These are phyloP conservation scores for Pithecia hirsuta DNA, from an alignment of 2,797 vertebrate genomes.

Conservation along the genomic window DNA sequence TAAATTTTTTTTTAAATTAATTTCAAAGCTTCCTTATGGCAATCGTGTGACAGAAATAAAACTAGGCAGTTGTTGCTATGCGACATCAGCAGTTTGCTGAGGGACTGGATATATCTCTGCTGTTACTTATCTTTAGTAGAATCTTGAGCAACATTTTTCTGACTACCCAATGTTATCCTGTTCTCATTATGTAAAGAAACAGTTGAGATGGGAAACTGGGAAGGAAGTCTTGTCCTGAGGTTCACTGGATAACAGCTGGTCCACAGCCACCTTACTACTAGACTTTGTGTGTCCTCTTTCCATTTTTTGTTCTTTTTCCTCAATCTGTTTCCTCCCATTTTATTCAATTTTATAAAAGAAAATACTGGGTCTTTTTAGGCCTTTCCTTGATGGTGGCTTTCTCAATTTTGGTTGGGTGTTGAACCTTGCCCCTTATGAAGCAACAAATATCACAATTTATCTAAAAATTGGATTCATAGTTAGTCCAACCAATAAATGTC, in stretches of 20 bases:
- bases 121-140: constrained; percentile 77
- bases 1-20: constrained; percentile 39
- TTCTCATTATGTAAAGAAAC: constrained; percentile 54
- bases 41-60: constrained; percentile 78
- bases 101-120: constrained; percentile 78
- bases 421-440: not conserved
- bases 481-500: not conserved
- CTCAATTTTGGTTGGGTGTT: not conserved
- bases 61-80: constrained; percentile 83
- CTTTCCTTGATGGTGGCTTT: not conserved
- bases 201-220: not conserved
- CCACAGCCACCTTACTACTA: rapidly evolving
- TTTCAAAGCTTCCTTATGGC: constrained; percentile 78
- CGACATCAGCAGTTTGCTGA: constrained; percentile 79
- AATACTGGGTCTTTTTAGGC: not conserved
- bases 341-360: not conserved
- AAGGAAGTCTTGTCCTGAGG: not conserved
- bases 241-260: not conserved
- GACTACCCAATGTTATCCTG: constrained; percentile 59
- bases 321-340: not conserved
- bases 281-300: not conserved
- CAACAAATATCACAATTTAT: not conserved
- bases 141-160: constrained; percentile 76
- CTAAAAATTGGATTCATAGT: not conserved
- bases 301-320: not conserved